A percentile compares a stretch with the other conserved stretches of the same genome.
Evolutionary conservation across 1,140 invertebrate species (phyloP).

Genomic region (Papilio glaucus): DNA sequence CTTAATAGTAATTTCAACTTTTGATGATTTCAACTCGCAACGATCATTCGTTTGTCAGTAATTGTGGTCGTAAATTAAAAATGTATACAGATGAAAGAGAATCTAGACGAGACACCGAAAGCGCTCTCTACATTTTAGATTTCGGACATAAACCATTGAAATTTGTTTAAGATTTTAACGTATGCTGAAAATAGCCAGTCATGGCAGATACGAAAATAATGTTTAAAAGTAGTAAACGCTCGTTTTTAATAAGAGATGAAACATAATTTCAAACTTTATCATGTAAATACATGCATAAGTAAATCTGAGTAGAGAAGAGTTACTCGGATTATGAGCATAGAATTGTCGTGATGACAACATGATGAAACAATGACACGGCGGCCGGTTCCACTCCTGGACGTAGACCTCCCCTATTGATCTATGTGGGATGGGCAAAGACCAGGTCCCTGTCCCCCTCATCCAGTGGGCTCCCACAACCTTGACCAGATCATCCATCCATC

Average conservation of each 20-base stretch:
- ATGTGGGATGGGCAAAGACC: no score
- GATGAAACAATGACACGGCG: no score
- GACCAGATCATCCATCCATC: no score
- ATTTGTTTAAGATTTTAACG: constrained; percentile 26
- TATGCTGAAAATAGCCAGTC: neutral
- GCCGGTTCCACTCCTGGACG: no score
- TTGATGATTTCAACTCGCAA: constrained; percentile 20
- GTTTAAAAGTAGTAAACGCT: neutral
- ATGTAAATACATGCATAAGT: neutral
- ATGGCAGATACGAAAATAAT: constrained; percentile 11
- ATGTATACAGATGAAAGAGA: constrained; percentile 19
- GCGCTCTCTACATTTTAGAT: constrained; percentile 17
- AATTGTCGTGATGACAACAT: no score
- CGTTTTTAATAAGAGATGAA: neutral
- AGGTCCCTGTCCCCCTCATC: no score
- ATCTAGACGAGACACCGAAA: constrained; percentile 7
- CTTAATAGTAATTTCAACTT: constrained; percentile 17
- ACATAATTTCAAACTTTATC: neutral
- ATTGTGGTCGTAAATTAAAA: constrained; percentile 26
- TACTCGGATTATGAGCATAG: neutral
- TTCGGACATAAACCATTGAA: constrained; percentile 13
- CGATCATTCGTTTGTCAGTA: constrained; percentile 21
- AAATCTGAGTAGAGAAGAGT: neutral
- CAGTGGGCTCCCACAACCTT: no score
- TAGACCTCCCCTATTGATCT: no score